Conservation (phyloP, 2,797 vertebrate species). For the Heterohyrax brucei region DNA sequence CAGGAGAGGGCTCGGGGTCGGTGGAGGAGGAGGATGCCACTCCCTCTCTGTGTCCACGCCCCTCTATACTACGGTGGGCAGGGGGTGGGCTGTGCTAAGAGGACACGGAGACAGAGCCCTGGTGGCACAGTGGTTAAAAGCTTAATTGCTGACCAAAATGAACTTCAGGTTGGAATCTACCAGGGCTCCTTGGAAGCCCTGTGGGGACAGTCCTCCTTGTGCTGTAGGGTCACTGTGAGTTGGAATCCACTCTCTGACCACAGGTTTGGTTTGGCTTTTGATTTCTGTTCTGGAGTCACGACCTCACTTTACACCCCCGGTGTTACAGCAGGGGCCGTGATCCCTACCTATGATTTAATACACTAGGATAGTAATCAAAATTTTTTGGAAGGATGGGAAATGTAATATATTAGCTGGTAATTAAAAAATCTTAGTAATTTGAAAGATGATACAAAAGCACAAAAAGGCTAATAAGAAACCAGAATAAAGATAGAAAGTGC, state of each 20-base stretch:
- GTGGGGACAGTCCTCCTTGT: too few relatives aligned
- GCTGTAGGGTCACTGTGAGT: too few relatives aligned
- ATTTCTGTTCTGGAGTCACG: background rate
- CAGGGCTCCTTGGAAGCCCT: too few relatives aligned
- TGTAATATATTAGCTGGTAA: background rate
- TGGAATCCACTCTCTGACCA: too few relatives aligned
- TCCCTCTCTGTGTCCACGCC: background rate
- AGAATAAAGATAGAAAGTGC: slow-evolving; percentile 15
- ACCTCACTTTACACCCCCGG: background rate
- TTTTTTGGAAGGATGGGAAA: background rate
- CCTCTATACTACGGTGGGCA: background rate
- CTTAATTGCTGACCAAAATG: too few relatives aligned
- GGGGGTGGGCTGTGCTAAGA: background rate
- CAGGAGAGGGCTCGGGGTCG: background rate
- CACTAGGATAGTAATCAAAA: slow-evolving; percentile 5
- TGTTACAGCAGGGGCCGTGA: background rate
- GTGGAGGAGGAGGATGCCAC: background rate
- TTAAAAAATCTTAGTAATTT: slow-evolving; percentile 24
- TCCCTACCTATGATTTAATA: slow-evolving; percentile 7
- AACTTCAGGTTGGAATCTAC: too few relatives aligned
- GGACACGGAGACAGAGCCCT: background rate
- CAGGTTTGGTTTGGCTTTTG: too few relatives aligned
- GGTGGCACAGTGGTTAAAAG: too few relatives aligned
- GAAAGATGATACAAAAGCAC: background rate
- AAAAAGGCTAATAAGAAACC: slow-evolving; percentile 19